Conservation (phyloP, 2,113 vertebrate genomes). For the Tragelaphus strepsiceros region DNA sequence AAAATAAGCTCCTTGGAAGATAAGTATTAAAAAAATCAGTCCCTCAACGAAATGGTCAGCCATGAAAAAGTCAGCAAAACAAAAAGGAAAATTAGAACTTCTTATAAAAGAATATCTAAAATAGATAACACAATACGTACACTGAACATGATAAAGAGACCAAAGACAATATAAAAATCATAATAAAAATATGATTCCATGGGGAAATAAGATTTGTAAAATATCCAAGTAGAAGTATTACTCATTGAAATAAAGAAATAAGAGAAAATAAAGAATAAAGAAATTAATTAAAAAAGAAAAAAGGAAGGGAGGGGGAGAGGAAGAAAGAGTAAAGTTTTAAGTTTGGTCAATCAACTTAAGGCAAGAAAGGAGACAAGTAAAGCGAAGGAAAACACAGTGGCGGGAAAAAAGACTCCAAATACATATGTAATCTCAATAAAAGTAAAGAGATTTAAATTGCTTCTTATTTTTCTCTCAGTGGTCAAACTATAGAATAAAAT, state of each 20-base stretch:
- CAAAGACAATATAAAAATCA: neutral
- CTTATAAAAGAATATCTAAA: neutral
- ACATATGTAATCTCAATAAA: neutral
- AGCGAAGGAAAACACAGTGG: neutral
- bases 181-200: neutral
- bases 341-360: neutral
- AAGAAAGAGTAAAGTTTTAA: neutral
- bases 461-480: neutral
- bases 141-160: neutral
- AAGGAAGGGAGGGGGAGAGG: neutral
- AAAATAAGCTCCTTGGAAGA: neutral
- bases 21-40: neutral
- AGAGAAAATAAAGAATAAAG: neutral
- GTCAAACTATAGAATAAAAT: neutral
- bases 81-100: neutral
- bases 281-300: neutral
- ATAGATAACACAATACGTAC: neutral
- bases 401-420: neutral
- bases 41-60: neutral
- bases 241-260: neutral
- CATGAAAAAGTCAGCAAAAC: neutral
- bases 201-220: neutral
- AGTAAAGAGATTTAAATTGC: neutral
- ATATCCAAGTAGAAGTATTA: neutral
- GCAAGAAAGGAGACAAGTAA: neutral